Evolutionary conservation across 2,797 vertebrate species (phyloP).

Genomic region (Hylomyscus alleni): DNA sequence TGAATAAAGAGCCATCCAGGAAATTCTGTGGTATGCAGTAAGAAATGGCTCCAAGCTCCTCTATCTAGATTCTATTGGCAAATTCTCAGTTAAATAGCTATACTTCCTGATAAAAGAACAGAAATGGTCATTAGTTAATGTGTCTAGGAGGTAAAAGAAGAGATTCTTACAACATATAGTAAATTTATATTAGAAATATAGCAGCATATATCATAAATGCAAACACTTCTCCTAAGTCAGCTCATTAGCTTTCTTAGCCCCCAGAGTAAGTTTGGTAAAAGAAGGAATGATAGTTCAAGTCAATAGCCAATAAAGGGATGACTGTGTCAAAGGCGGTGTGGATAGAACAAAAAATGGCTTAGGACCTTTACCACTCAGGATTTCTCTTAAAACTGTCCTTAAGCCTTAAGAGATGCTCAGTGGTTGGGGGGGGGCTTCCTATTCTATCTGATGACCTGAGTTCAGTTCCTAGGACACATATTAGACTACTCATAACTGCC

Average conservation of each 20-base stretch:
- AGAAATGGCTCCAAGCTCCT: not conserved
- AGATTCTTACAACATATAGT: not conserved
- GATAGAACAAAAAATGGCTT: not conserved
- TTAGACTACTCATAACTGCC: not conserved
- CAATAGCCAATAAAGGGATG: not conserved
- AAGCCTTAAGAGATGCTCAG: not conserved
- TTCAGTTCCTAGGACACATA: not conserved
- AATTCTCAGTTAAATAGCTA: not conserved
- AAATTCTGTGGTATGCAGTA: not conserved
- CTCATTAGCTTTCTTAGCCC: not conserved
- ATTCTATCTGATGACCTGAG: not conserved
- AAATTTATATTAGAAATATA: not conserved
- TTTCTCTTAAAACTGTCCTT: not conserved
- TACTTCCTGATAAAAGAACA: not conserved
- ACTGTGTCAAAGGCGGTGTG: not conserved
- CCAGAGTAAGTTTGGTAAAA: not conserved
- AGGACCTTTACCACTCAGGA: not conserved
- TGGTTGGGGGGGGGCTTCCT: not conserved
- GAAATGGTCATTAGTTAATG: not conserved
- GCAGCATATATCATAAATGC: not conserved
- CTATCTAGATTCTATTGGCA: not conserved
- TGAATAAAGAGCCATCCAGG: not conserved
- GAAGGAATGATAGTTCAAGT: not conserved
- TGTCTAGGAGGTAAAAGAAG: not conserved
- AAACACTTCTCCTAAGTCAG: not conserved